These are phyloP conservation scores for Cassiopea andromeda DNA, from an alignment of 30 jellyfish, hydroid and myxozoan species.

Conservation along the genomic window DNA sequence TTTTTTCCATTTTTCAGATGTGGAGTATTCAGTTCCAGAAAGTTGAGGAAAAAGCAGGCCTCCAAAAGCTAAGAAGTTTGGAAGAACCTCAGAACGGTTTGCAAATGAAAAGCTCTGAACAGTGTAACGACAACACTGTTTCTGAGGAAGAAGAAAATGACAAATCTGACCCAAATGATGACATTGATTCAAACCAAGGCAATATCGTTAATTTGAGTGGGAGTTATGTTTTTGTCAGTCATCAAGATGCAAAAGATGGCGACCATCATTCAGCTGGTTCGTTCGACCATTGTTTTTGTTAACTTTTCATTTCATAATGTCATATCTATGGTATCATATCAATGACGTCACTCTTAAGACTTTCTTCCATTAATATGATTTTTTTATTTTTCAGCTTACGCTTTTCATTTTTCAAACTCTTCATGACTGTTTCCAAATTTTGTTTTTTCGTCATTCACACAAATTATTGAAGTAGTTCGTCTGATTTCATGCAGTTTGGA, in stretches of 20 bases:
- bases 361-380: too few relatives aligned
- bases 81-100: neutral
- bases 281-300: neutral
- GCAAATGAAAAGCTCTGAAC: neutral
- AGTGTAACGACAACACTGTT: neutral
- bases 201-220: slow-evolving; percentile 3
- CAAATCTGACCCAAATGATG: neutral
- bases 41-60: slow-evolving; percentile 45
- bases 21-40: slow-evolving; percentile 93
- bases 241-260: slow-evolving; percentile 30
- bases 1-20: slow-evolving; percentile 53
- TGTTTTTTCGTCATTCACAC: neutral
- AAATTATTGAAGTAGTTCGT: neutral
- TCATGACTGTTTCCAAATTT: neutral
- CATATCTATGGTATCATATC: neutral
- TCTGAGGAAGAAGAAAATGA: neutral
- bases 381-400: too few relatives aligned
- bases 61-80: neutral
- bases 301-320: neutral
- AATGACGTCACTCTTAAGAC: too few relatives aligned
- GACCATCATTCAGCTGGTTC: slow-evolving; percentile 23
- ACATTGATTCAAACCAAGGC: neutral
- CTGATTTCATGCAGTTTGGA: slow-evolving; percentile 69
- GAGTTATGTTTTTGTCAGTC: slow-evolving; percentile 47
- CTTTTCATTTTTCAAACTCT: too few relatives aligned